Base-by-base conservation (phyloP, 2,888 invertebrate species). In the Bellardia pandia region DNA sequence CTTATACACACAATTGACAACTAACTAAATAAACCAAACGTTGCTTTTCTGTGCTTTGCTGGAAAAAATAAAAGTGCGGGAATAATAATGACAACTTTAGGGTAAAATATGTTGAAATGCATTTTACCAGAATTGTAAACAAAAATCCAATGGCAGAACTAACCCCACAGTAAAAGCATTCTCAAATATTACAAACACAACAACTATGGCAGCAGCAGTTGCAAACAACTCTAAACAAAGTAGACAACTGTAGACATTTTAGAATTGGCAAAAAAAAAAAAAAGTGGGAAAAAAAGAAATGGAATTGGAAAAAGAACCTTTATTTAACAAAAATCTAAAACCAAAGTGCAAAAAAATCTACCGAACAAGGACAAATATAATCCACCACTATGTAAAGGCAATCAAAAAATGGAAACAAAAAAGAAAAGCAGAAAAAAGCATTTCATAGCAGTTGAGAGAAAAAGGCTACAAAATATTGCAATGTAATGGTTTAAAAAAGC, bases 351-450 rank as follows among this genome's bases (percentile, higher is more conserved):
- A 71, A 85, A 68, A 76, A 82, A 60, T 69, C 60, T 45, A 80
- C 37, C 71, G 79, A 85, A 76, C 85, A 85, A 85, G 85, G 85
- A 85, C 85, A 85, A 69, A 85, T 75, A 80, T 80, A 85, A 85
- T 80, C 85, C 79, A 80, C 79, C 75, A 85, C 76, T 64, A 58
- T 53, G 68, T 60, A 56, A 68, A 79, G 78, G 78, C 72, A 85
- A 79, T 78, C 72, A 68, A 74, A 79, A 84, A 37, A 74, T 45
- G 14, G 40, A 76, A 37, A 64, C 14, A 51, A 53, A 82, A 69
- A 64, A 23, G 37, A 71, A 42, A 69, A 23, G 23, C 23, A 1
- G 23, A 1, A 64, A 78, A 72, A 58, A 8, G n/a, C 68, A 60
- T 51, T 23, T 30, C 23, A 45, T 8, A 66, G 14, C 37, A 33